Conservation (phyloP, 2,888 invertebrate species). For the Rambutsinella grinnellia region DNA sequence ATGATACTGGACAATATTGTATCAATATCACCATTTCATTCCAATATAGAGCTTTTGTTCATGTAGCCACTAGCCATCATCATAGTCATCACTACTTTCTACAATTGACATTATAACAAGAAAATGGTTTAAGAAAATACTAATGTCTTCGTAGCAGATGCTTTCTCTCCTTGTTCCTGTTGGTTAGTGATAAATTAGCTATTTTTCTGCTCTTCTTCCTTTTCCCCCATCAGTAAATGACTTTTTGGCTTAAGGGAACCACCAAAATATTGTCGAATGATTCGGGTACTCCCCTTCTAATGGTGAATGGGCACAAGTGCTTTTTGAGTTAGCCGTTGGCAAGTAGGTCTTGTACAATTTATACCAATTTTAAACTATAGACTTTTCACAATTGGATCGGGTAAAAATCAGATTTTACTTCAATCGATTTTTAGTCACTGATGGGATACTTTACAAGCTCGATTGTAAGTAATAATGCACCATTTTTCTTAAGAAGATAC, state of each 20-base stretch:
- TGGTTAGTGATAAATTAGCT: constrained; percentile 47
- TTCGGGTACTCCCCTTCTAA: not conserved
- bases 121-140: too few relatives aligned
- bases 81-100: not conserved
- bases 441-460: not conserved
- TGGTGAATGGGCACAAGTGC: too few relatives aligned
- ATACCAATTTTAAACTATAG: not conserved
- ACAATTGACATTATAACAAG: not conserved
- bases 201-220: constrained; percentile 37
- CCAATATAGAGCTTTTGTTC: not conserved
- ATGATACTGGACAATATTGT: not conserved
- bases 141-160: constrained; percentile 28
- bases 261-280: constrained; percentile 1
- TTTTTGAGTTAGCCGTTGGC: too few relatives aligned
- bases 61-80: not conserved
- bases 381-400: not conserved
- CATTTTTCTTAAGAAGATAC: constrained; percentile 1
- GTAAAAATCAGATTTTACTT: constrained; percentile 5
- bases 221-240: not conserved
- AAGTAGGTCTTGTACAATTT: too few relatives aligned
- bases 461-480: not conserved
- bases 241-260: constrained; percentile 40
- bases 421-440: not conserved
- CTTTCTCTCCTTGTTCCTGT: constrained; percentile 16
- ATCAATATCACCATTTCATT: not conserved